These are phyloP conservation scores for Ostrea edulis DNA, from an alignment of 1,140 invertebrate genomes.

Conservation along the genomic window DNA sequence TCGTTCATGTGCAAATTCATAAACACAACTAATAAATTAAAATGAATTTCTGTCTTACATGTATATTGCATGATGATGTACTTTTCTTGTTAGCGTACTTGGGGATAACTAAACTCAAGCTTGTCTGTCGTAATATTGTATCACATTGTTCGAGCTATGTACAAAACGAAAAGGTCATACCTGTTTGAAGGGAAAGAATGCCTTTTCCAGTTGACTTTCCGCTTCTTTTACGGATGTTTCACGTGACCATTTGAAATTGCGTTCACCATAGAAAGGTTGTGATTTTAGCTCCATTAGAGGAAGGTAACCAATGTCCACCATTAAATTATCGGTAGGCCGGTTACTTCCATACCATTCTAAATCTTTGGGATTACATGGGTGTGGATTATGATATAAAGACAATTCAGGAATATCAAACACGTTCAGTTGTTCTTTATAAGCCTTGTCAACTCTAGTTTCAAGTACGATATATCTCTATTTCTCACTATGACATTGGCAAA, in stretches of 20 bases:
- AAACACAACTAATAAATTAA: too few species aligned
- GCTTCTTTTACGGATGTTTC: conserved; percentile 5
- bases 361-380: neutral
- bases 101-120: too few species aligned
- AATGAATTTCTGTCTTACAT: too few species aligned
- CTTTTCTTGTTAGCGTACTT: too few species aligned
- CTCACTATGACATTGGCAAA: too few species aligned
- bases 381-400: neutral
- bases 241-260: neutral
- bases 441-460: too few species aligned
- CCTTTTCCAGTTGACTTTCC: neutral
- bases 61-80: too few species aligned
- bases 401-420: neutral
- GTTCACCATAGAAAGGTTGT: neutral
- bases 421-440: too few species aligned
- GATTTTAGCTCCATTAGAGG: conserved; percentile 29
- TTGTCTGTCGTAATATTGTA: too few species aligned
- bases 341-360: conserved; percentile 42
- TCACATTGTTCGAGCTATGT: too few species aligned
- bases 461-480: too few species aligned
- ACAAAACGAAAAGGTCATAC: neutral
- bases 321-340: neutral
- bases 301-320: conserved; percentile 42
- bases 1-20: too few species aligned
- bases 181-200: conserved; percentile 47